Base-by-base conservation (phyloP, 2,888 invertebrate genomes). In the Lycia hirtaria region DNA sequence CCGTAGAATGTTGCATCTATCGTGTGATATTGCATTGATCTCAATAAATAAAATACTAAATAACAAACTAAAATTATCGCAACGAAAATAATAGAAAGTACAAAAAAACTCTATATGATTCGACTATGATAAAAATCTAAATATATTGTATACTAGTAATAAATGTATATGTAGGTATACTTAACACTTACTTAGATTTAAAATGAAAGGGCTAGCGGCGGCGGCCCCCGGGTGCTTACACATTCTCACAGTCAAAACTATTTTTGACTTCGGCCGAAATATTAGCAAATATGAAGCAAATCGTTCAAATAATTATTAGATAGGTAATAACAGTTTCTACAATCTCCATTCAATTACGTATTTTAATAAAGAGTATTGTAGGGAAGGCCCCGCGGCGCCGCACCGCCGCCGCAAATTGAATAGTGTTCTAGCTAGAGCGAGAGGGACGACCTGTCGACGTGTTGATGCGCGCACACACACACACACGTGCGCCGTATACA, bases 1-100 rank as follows among this genome's bases (percentile, higher is more conserved):
- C 38, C 14, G 19, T 50, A 41, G n/a, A 22, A 28, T 33, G 60
- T 61, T 50, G 64, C 44, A 40, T 43, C 56, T 56, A 56, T 63
- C 66, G 64, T 56, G 72, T 66, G 68, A 66, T 65, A 19, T 32
- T 67, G 69, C 68, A 74, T 69, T 60, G 69, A 73, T 51, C 22
- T 69, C 72, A 75, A 76, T 75, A 84, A 81, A 85, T 90, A 90
- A 88, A 89, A 91, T 79, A 91, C 91, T 90, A 91, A 91, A 91
- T 90, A 91, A 91, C 91, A 89, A 86, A 86, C 84, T 84, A 83
- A 88, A 81, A 81, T 80, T 81, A 87, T 74, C 80, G 82, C 85
- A 88, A 89, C 88, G 83, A 86, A 88, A 62, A 80, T 78, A 73
- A 78, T 79, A 65, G 40, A 69, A 59, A 60, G 62, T 44, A 58